A percentile compares a stretch with the other conserved stretches of the same genome.
Evolutionary conservation across 2,113 vertebrate species (phyloP).

Genomic region (Orcinus orca): DNA sequence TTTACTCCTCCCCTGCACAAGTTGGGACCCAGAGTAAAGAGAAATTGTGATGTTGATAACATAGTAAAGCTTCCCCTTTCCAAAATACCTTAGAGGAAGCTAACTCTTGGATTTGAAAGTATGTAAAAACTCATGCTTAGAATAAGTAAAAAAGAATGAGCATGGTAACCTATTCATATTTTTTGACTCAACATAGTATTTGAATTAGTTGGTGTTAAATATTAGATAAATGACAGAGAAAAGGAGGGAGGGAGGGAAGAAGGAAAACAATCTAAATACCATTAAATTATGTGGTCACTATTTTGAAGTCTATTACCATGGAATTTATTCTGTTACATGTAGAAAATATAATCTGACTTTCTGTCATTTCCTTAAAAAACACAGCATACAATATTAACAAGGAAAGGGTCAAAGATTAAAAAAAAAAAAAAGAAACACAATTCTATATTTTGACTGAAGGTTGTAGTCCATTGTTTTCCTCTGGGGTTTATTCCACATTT

Average conservation of each 20-base stretch:
- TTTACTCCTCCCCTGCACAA: background rate
- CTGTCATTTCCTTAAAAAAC: background rate
- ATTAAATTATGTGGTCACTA: background rate
- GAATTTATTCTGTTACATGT: background rate
- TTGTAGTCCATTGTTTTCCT: background rate
- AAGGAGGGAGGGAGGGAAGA: background rate
- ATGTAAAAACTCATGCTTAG: background rate
- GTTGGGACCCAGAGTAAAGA: background rate
- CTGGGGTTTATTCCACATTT: background rate
- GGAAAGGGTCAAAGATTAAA: background rate
- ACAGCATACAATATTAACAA: background rate
- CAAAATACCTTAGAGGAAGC: background rate
- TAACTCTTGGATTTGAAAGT: background rate
- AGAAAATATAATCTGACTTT: background rate
- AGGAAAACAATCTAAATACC: background rate
- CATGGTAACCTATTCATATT: background rate
- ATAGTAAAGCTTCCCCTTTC: background rate
- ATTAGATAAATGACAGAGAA: background rate
- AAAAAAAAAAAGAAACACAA: background rate
- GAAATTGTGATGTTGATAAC: background rate
- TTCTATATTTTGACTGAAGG: background rate
- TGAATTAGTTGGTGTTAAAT: background rate
- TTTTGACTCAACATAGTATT: background rate
- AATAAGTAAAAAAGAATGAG: background rate
- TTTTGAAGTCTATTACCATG: background rate